Base-by-base conservation (phyloP, 2,888 invertebrate genomes). In the Erebia ligea region DNA sequence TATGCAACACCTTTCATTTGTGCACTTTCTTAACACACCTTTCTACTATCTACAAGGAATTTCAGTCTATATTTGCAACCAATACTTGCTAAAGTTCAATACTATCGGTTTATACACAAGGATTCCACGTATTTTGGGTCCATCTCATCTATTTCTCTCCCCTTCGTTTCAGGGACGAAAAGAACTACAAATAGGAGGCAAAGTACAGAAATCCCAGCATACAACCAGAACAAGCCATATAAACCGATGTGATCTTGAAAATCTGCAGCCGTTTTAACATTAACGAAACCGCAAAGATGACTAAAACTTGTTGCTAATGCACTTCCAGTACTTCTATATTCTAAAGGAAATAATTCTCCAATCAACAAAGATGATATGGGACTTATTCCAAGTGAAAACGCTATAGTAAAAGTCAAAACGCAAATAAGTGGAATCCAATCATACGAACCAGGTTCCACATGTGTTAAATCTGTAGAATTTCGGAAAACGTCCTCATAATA, bases 111-210 rank as follows among this genome's bases (percentile, higher is more conserved):
- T 74, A 94, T 93, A 82, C 93, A 93, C 68, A 94, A 84, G 10
- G 94, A 94, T 81, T 93, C 93, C 0, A 95, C 94, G 79, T 95
- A 95, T 75, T 95, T 95, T 2, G 96, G 95, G 82, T 97, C 96
- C 95, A 98, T 98, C 87, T 98, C 98, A 82, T 97, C 97, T 77
- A 98, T 94, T 81, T 98, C 97, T 73, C 96, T 95, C 2, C 98
- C 98, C 85, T 97, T 98, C 9, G 98, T 98, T 90, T 98, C 98
- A 1, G 98, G 98, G 4, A 98, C 97, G 81, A 96, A 96, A 75
- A 96, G 95, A 15, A 97, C 95, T 1, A 98, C 97, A 88, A 98
- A 98, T 77, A 97, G 94, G 11, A 98, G 93, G 70, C 97, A 97
- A 70, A 96, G 92, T 0, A 97, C 95, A 3, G 98, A 96, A 76